A percentile compares a stretch with the other conserved stretches of the same genome.
Evolutionary conservation across 2,888 invertebrate species (phyloP).

Genomic region (Plebejus argus): DNA sequence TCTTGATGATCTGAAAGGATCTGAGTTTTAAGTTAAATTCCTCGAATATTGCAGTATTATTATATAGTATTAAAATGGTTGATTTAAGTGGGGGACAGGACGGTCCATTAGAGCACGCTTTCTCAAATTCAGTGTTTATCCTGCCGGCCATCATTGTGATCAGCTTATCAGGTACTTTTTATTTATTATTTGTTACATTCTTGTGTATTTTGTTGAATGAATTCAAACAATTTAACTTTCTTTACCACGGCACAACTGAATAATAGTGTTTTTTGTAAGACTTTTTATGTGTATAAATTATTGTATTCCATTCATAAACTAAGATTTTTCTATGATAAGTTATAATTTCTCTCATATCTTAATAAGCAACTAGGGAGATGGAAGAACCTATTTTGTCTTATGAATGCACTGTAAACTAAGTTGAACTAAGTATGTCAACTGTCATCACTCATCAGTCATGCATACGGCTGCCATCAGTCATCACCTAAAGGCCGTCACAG

Average conservation of each 20-base stretch:
- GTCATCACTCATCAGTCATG: no score
- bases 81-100: slow-evolving; percentile 90
- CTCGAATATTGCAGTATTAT: slow-evolving; percentile 53
- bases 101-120: slow-evolving; percentile 91
- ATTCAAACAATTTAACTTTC: neutral
- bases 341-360: neutral
- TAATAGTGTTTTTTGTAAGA: neutral
- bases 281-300: neutral
- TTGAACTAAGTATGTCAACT: no score
- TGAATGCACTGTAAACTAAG: neutral
- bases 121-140: slow-evolving; percentile 93
- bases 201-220: neutral
- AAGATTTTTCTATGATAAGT: neutral
- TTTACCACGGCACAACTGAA: neutral
- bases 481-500: no score
- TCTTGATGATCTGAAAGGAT: slow-evolving; percentile 45
- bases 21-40: slow-evolving; percentile 37
- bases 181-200: slow-evolving; percentile 10
- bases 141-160: slow-evolving; percentile 90
- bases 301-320: neutral
- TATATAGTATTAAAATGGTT: slow-evolving; percentile 83
- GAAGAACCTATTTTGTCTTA: neutral
- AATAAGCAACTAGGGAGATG: neutral
- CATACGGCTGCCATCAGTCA: no score
- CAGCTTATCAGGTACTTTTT: slow-evolving; percentile 86